Evolutionary conservation across 92 coral and sea anemone genomes (phyloP), one percentile per base, ranked within the genome.

Genomic region (Palythoa heliodiscus): DNA sequence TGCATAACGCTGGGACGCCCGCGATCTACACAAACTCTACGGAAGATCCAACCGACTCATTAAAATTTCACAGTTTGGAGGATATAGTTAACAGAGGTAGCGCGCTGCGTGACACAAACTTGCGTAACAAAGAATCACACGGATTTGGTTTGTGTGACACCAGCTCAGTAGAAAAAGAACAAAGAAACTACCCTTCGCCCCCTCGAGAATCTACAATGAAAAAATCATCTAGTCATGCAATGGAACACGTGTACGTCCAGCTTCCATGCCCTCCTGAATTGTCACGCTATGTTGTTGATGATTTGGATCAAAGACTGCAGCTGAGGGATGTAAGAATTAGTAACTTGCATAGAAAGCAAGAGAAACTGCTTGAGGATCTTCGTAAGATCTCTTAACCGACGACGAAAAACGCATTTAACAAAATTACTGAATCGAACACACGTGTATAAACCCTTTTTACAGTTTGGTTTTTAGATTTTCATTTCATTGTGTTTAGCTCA

Each of bases 281-380:
- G 47, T 47, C 47, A 1, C 6, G 15, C 23, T 47, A 11, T 1
- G n/a, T 10, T 66, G 48, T 20, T 23, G 75, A 50, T 70, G 84
- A 80, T 20, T 80, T 80, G 72, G 84, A 80, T 29, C 84, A 57
- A 17, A 80, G 84, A n/a, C 61, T 80, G 15, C 84, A 80, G 63
- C 19, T 66, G 52, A 80, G 84, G 23, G 84, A 80, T 47, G 63
- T 64, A 12, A 80, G 22, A 20, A 80, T 80, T 15, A 24, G 11
- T 12, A 52, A 66, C 50, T 80, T 80, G 43, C 74, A 47, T 57
- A 80, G 73, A 80, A 67, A 80, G 58, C 84, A 58, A 1, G 84
- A 80, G 22, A 80, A 23, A 29, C 63, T 80, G 60, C 19, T 66
- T 16, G 60, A 80, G 15, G 84, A 80, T 43, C 73, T 80, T 43